Conservation (phyloP, 2,113 vertebrate genomes). For the Ginglymostoma cirratum region DNA sequence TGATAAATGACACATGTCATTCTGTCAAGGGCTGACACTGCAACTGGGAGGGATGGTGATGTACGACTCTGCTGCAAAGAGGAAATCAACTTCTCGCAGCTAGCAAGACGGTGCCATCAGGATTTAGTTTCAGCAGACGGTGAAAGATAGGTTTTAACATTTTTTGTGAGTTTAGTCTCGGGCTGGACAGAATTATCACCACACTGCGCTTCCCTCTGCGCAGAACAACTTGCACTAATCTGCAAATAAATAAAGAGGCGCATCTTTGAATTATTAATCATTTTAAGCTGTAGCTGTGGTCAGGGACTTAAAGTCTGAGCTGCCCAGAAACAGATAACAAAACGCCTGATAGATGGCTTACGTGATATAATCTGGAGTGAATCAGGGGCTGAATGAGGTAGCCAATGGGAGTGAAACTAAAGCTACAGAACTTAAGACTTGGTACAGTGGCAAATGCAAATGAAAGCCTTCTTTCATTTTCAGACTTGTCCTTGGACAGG, state of each 20-base stretch:
- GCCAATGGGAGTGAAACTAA: constrained; percentile 54
- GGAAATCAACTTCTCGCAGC: constrained; percentile 99
- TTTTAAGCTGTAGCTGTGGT: constrained; percentile 73
- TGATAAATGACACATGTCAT: constrained; percentile 99
- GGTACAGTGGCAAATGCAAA: constrained; percentile 50
- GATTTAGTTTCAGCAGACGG: constrained; percentile 74
- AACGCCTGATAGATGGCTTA: constrained; percentile 65
- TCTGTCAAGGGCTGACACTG: constrained; percentile 99
- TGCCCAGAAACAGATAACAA: constrained; percentile 69
- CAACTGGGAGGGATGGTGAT: constrained; percentile 98
- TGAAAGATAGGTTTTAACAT: constrained; percentile 63
- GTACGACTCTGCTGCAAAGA: constrained; percentile 89
- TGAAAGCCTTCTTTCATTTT: constrained; percentile 59
- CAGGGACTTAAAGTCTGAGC: constrained; percentile 71
- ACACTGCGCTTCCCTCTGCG: background rate
- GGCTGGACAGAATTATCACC: constrained; percentile 44
- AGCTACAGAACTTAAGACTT: constrained; percentile 59
- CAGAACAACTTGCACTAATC: constrained; percentile 57
- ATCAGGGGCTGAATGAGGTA: constrained; percentile 60
- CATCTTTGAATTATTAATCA: constrained; percentile 82
- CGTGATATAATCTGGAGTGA: constrained; percentile 62
- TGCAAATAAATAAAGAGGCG: constrained; percentile 74
- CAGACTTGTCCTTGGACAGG: constrained; percentile 76
- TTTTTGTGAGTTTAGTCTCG: constrained; percentile 37
- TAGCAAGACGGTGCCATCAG: constrained; percentile 77